A percentile compares a stretch with the other conserved stretches of the same genome.
These are phyloP conservation scores for Catostomus latipinnis DNA, from an alignment of 2,797 vertebrate species.

Conservation along the genomic window DNA sequence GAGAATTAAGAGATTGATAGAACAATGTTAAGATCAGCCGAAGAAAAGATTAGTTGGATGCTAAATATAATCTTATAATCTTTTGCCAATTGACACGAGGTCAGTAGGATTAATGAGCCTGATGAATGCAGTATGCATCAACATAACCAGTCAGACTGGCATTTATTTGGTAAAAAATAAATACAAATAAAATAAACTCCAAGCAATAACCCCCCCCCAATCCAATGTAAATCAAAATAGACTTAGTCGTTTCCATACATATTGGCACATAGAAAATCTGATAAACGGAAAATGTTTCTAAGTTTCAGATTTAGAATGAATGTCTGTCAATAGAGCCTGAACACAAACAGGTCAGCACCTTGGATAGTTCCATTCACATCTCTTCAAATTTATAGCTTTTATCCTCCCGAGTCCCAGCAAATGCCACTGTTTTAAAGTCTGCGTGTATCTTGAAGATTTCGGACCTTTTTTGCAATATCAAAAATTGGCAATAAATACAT, in stretches of 20 bases:
- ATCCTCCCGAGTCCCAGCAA: conserved; percentile 4
- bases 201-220: not conserved
- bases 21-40: not conserved
- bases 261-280: conserved; percentile 41
- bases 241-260: not conserved
- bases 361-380: conserved; percentile 78
- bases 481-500: not conserved
- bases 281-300: conserved; percentile 3
- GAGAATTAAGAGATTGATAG: not conserved
- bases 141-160: conserved; percentile 12
- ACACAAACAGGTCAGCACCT: conserved; percentile 78
- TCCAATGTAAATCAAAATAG: conserved; percentile 7
- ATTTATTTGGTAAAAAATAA: conserved; percentile 29
- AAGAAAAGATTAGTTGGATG: not conserved
- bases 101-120: not conserved
- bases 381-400: not conserved
- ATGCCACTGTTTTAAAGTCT: too few relatives aligned
- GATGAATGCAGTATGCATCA: not conserved
- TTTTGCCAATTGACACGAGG: not conserved
- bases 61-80: not conserved
- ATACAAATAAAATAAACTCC: conserved; percentile 19
- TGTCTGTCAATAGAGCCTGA: not conserved
- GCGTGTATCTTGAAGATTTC: not conserved
- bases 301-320: conserved; percentile 15
- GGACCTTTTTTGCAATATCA: too few relatives aligned